Conservation (phyloP, 2,797 vertebrate genomes). For the Phoxinus dragarum region DNA sequence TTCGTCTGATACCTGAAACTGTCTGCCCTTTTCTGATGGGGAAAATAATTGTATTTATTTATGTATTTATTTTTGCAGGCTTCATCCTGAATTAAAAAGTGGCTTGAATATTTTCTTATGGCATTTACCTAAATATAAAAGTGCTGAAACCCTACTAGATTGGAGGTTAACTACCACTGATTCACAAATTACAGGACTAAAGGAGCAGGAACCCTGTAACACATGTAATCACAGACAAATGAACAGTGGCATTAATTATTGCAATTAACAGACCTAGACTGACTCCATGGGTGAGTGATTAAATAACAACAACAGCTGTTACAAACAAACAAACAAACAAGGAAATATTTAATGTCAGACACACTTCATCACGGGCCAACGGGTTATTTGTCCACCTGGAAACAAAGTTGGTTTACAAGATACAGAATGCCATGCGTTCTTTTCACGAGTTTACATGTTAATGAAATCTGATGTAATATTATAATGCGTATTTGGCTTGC, state of each 20-base stretch:
- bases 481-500: too few relatives aligned
- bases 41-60: too few relatives aligned
- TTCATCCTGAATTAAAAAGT: neutral
- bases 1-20: neutral
- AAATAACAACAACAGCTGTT: slow-evolving; percentile 54
- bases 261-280: slow-evolving; percentile 59
- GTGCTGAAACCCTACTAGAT: neutral
- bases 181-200: slow-evolving; percentile 56
- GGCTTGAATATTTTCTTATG: neutral
- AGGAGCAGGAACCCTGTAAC: slow-evolving; percentile 44
- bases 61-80: neutral
- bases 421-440: neutral
- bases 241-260: slow-evolving; percentile 60
- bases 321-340: slow-evolving; percentile 52
- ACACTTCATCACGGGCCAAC: neutral
- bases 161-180: slow-evolving; percentile 45
- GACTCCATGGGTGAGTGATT: slow-evolving; percentile 56
- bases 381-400: neutral
- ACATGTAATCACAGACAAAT: slow-evolving; percentile 56
- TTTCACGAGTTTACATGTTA: neutral
- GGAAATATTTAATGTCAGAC: slow-evolving; percentile 13
- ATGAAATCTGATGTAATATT: too few relatives aligned
- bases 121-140: neutral
- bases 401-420: neutral
- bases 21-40: neutral